Evolutionary conservation across 2,888 invertebrate species (phyloP).

Genomic region (Miltochrista miniata): DNA sequence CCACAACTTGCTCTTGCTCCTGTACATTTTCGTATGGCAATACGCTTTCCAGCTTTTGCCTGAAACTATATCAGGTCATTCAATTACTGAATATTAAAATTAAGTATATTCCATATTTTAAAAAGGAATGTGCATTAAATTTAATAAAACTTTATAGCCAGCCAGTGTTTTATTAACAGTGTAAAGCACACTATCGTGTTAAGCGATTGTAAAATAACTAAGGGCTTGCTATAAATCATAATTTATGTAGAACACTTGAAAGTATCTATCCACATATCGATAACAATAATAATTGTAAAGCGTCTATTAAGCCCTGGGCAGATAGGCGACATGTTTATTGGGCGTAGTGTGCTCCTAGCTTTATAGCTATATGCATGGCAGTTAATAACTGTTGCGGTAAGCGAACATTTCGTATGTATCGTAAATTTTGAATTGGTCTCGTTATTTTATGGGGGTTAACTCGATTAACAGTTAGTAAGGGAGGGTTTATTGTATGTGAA

Average conservation of each 20-base stretch:
- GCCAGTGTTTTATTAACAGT: background rate
- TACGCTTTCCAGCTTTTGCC: too few relatives aligned
- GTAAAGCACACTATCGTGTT: constrained; percentile 13
- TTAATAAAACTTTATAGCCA: too few relatives aligned
- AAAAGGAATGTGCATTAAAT: too few relatives aligned
- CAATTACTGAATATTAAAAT: too few relatives aligned
- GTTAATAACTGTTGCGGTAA: constrained; percentile 67
- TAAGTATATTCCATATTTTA: background rate
- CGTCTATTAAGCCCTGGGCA: constrained; percentile 52
- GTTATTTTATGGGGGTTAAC: constrained; percentile 70
- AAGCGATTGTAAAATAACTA: constrained; percentile 13
- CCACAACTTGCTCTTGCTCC: too few relatives aligned
- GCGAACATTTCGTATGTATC: constrained; percentile 63
- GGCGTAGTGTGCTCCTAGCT: constrained; percentile 57
- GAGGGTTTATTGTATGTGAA: constrained; percentile 59
- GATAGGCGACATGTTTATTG: constrained; percentile 66
- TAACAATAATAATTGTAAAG: constrained; percentile 59
- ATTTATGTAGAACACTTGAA: constrained; percentile 37
- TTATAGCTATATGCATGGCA: constrained; percentile 57
- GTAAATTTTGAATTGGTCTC: constrained; percentile 65
- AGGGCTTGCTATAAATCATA: constrained; percentile 26
- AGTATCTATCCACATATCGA: constrained; percentile 47
- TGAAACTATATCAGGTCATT: too few relatives aligned
- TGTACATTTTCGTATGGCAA: too few relatives aligned
- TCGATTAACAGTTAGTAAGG: constrained; percentile 62